Conservation (phyloP, 2,888 invertebrate species). For the Thymelicus lineola region DNA sequence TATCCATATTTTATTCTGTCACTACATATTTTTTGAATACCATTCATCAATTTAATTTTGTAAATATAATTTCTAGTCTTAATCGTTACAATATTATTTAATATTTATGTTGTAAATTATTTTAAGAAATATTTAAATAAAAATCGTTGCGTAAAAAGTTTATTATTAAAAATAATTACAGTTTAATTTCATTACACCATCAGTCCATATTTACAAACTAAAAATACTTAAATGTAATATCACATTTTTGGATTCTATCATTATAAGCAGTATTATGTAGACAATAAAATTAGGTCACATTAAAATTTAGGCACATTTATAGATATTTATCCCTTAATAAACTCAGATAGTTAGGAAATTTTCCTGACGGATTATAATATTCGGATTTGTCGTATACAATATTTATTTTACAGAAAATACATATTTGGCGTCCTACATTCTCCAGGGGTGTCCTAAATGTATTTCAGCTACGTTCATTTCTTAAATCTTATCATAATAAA, state of each 20-base stretch:
- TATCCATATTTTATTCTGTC: background rate
- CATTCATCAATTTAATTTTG: slow-evolving; percentile 40
- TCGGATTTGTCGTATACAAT: no score
- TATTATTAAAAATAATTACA: slow-evolving; percentile 45
- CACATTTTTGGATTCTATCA: slow-evolving; percentile 47
- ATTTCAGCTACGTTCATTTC: no score
- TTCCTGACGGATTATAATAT: no score
- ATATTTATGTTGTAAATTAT: slow-evolving; percentile 7
- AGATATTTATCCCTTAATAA: no score
- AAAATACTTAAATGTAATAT: slow-evolving; percentile 51
- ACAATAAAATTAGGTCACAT: background rate
- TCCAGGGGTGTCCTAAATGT: no score
- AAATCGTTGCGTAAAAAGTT: slow-evolving; percentile 41
- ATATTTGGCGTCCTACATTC: no score
- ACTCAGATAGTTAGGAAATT: no score
- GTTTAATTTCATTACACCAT: slow-evolving; percentile 51
- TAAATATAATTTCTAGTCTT: slow-evolving; percentile 64
- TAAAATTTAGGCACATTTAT: background rate
- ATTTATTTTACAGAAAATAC: no score
- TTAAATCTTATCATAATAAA: no score
- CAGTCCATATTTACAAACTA: slow-evolving; percentile 55
- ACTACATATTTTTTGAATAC: slow-evolving; percentile 43
- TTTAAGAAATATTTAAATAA: slow-evolving; percentile 22
- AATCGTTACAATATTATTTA: slow-evolving; percentile 24
- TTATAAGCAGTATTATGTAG: background rate